Percentiles rank a stretch among this genome's conserved stretches.
These are phyloP conservation scores for Otis tarda DNA, from an alignment of 2,113 vertebrate genomes.

Conservation along the genomic window DNA sequence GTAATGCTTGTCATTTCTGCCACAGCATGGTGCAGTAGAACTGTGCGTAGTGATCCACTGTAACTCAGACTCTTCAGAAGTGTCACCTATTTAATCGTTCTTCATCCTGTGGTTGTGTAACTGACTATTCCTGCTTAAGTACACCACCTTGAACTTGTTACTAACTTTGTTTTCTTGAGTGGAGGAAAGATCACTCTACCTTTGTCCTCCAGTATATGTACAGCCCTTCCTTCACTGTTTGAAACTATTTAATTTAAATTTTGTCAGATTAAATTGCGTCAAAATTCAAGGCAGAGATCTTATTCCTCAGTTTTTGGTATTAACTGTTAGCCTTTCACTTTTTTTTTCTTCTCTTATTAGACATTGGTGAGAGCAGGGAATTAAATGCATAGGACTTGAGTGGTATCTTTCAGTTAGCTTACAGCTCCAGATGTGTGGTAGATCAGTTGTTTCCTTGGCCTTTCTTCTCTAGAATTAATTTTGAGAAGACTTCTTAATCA, in stretches of 20 bases:
- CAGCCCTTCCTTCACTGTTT: background rate
- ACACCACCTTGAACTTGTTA: background rate
- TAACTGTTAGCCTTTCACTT: background rate
- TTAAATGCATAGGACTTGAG: background rate
- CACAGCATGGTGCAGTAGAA: accelerated
- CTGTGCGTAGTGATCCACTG: background rate
- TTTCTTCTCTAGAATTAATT: background rate
- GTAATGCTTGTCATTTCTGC: background rate
- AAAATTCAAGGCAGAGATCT: background rate
- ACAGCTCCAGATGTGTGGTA: background rate
- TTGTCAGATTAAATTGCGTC: background rate
- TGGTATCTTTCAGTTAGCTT: background rate
- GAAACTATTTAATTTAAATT: background rate
- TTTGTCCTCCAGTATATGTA: background rate
- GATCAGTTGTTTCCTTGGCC: background rate
- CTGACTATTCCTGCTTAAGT: background rate
- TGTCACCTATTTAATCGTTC: background rate
- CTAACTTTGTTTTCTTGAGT: background rate
- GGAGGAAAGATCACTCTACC: background rate
- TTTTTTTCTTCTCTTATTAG: background rate
- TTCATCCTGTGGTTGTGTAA: conserved; percentile 12
- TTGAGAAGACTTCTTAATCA: background rate
- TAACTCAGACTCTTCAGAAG: background rate
- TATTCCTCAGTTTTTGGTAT: background rate
- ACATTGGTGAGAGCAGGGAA: background rate